Evolutionary conservation across 64 coral and sea anemone species (phyloP), one percentile per base, ranked within the genome.

Genomic region (Anthopleura sola): DNA sequence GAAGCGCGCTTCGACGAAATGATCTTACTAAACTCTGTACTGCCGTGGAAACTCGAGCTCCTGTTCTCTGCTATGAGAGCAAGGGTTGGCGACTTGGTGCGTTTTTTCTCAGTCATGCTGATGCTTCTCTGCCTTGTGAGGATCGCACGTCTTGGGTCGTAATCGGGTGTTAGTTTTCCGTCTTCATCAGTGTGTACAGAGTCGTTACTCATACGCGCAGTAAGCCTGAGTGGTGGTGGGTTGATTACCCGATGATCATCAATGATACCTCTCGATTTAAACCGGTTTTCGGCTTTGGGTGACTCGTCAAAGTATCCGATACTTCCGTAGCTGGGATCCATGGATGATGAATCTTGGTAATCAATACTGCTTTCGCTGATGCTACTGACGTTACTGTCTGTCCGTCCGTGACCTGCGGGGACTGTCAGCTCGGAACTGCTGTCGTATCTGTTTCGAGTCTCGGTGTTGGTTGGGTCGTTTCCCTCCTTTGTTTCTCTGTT

Each of bases 1-100:
- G 89, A 49, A 8, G 53, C n/a, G 24, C 90, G 87, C 82, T 92
- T 96, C 17, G 82, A 93, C 32, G 40, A 81, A 12, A 46, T 85
- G 0, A 87, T 81, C 44, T 96, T 96, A 80, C 85, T 84, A 39
- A 96, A 92, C 53, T 96, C 94, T 7, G 94, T 96, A 66, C 94
- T 96, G 17, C 94, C 94, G 50, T 92, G 91, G 75, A 96, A 96
- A 77, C 94, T 96, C 0, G 94, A 85, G 78, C 94, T 96, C 34
- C 94, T 60, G 18, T 90, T 96, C 78, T 96, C 94, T 48, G 94
- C 86, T 29, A 96, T 92, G 33, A 96, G 91, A 78, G 84, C 90
- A 26, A 96, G 82, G 50, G 94, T 92, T 5, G 94, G 94, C 20
- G 89, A 91, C 9, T 86, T 89, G 44, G 88, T 96, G 53, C 94